Evolutionary conservation across 2,797 vertebrate genomes (phyloP), one percentile per base, ranked within the genome.

Genomic region (Amphiprion clarkii): DNA sequence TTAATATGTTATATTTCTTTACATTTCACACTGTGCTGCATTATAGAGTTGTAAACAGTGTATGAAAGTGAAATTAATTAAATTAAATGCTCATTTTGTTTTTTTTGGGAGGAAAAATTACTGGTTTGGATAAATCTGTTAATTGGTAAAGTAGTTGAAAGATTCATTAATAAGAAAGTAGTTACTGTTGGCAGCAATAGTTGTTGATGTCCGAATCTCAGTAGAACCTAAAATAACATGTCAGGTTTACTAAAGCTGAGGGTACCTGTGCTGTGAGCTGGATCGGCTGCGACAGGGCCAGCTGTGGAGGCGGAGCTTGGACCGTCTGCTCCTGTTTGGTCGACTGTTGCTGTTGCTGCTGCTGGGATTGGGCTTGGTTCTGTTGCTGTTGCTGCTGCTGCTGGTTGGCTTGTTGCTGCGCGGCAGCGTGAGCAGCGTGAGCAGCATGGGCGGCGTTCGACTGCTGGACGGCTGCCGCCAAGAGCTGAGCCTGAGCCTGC

Each of bases 181-280:
- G 2, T 31, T 1, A 7, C 31, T 31, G 31, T 3, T 31, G 31
- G 31, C 5, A 6, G 31, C 31, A 5, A 6, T 31, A 6, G 5
- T 31, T 31, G 31, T 31, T 7, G 31, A 7, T 31, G 31, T 31
- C 6, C 1, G 9, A 6, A 36, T 36, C 6, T 36, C 6, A 31
- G 6, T 4, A 31, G 31, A 31, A 31, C 31, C 6, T 31, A 31
- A 31, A 31, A 31, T 1, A 7, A 7, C 6, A 31, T 6, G 6
- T 31, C 0, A 5, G 31, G 31, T 31, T 31, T 6, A 31, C 6
- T 31, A 31, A 31, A 31, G 31, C n/a, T n/a, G 63, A 19, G 8
- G 13, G 2, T 95, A 98, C 97, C 96, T 97, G 96, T 72, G 97
- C 96, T 19, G 96, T 97, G 90, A 98, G 96, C 92, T 98, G 97